Percentiles rank a stretch among this genome's conserved stretches.
Conservation (phyloP, 2,113 vertebrate genomes). For the Talpa occidentalis region DNA sequence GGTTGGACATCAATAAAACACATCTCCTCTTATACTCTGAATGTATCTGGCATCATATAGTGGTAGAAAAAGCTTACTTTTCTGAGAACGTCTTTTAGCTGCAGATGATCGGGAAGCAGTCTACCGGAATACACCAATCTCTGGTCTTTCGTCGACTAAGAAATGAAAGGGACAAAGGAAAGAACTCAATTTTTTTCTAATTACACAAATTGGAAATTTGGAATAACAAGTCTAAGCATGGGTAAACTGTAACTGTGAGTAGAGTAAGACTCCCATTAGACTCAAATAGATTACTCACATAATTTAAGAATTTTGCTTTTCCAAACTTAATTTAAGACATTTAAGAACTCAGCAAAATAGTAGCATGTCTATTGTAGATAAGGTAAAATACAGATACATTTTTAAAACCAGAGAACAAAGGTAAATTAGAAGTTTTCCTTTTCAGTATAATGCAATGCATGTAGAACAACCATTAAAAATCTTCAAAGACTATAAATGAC, state of each 20-base stretch:
- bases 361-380: background rate
- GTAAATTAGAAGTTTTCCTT: conserved; percentile 31
- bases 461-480: conserved; percentile 2
- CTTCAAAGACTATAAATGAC: conserved; percentile 5
- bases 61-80: conserved; percentile 89
- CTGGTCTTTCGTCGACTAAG: conserved; percentile 94
- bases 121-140: conserved; percentile 96
- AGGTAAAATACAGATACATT: conserved; percentile 25
- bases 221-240: conserved; percentile 68
- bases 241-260: background rate
- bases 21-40: background rate
- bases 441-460: background rate
- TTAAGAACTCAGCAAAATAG: conserved; percentile 28
- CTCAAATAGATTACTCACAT: conserved; percentile 38
- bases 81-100: conserved; percentile 95
- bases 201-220: conserved; percentile 61
- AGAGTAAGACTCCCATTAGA: background rate
- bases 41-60: conserved; percentile 44
- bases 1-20: background rate
- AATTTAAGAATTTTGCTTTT: conserved; percentile 45
- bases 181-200: conserved; percentile 83
- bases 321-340: conserved; percentile 42
- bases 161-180: conserved; percentile 84
- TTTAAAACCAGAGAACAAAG: background rate
- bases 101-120: conserved; percentile 95